These are phyloP conservation scores for Pyxicephalus adspersus DNA, from an alignment of 2,113 vertebrate species.

Conservation along the genomic window DNA sequence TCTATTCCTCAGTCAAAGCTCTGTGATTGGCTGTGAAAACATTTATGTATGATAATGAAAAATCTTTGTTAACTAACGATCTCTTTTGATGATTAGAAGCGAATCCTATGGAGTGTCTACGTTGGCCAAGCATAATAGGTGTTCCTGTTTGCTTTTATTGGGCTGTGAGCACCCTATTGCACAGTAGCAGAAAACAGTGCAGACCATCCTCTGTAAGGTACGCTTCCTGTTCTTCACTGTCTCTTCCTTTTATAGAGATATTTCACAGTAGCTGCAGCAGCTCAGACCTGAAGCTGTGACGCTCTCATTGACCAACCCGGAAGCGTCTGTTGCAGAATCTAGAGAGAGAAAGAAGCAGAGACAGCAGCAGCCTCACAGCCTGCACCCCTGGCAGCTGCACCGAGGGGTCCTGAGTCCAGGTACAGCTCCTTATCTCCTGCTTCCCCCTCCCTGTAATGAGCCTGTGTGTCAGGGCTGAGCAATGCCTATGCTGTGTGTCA, in stretches of 20 bases:
- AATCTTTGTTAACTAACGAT: no score
- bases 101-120: no score
- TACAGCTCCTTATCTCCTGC: background rate
- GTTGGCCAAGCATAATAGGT: no score
- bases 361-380: background rate
- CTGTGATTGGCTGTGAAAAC: no score
- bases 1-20: no score
- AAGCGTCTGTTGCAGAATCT: conserved; percentile 18
- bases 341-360: background rate
- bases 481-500: no score
- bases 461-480: no score
- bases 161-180: no score
- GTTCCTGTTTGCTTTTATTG: no score
- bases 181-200: background rate
- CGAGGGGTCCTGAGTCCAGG: background rate
- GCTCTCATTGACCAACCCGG: conserved; percentile 33
- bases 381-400: background rate
- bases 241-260: conserved; percentile 48
- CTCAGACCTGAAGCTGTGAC: conserved; percentile 24
- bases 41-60: no score
- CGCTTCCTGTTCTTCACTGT: conserved; percentile 39
- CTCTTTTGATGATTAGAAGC: no score
- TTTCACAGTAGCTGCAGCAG: background rate
- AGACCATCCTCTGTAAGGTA: conserved; percentile 8
- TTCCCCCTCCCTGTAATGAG: no score